A percentile compares a stretch with the other conserved stretches of the same genome.
These are phyloP conservation scores for Sakesphorus luctuosus DNA, from an alignment of 2,113 vertebrate species.

Conservation along the genomic window DNA sequence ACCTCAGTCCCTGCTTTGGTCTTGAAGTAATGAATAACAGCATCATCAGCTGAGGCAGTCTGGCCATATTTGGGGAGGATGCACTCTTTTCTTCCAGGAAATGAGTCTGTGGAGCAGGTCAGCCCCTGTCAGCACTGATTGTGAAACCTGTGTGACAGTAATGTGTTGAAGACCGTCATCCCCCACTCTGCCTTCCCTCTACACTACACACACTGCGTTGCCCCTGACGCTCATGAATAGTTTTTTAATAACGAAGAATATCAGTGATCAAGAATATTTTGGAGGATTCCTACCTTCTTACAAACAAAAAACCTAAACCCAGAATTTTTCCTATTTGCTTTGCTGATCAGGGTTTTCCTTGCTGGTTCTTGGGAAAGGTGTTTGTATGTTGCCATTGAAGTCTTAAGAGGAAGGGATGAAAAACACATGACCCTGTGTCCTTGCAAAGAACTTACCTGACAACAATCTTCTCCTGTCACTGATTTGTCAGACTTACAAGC, in stretches of 20 bases:
- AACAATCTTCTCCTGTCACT: constrained; percentile 8
- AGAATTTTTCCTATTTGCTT: background rate
- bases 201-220: background rate
- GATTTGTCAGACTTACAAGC: constrained; percentile 41
- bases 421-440: background rate
- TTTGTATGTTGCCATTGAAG: background rate
- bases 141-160: background rate
- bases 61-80: background rate
- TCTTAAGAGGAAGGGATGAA: background rate
- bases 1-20: background rate
- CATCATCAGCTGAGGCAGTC: constrained; percentile 25
- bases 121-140: background rate
- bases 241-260: constrained; percentile 3
- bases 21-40: constrained; percentile 34
- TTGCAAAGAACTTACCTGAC: constrained; percentile 27
- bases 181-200: background rate
- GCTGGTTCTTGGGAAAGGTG: background rate
- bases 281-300: background rate
- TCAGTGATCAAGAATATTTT: background rate
- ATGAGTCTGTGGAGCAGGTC: background rate
- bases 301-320: background rate
- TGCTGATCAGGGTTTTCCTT: background rate
- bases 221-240: background rate
- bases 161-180: background rate
- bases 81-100: background rate